Evolutionary conservation across 2,888 invertebrate species (phyloP).

Genomic region (Andrena minutula): DNA sequence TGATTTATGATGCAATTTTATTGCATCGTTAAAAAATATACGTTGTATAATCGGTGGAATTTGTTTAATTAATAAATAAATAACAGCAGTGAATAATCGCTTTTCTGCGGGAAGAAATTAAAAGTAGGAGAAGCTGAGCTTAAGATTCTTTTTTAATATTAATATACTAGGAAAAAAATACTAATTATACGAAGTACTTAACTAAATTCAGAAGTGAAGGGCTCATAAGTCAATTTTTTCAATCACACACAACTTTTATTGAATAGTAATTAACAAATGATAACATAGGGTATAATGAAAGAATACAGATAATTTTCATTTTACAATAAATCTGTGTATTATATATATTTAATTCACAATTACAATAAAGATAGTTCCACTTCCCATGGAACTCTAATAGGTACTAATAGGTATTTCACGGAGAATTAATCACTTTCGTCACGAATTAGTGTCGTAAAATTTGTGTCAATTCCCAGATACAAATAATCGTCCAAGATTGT

Average conservation of each 20-base stretch:
- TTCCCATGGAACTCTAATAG: not conserved
- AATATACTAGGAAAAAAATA: too few relatives aligned
- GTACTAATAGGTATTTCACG: not conserved
- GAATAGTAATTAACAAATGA: not conserved
- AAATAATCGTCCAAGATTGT: not conserved
- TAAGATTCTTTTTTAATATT: too few relatives aligned
- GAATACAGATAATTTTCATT: conserved; percentile 15
- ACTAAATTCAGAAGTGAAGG: not conserved
- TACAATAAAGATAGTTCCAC: not conserved
- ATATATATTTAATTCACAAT: not conserved
- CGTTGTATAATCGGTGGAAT: not conserved
- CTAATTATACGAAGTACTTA: too few relatives aligned
- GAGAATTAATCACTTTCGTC: not conserved
- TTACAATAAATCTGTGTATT: not conserved
- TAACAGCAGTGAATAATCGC: not conserved
- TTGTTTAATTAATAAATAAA: not conserved
- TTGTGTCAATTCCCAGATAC: not conserved
- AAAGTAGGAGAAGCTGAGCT: not conserved
- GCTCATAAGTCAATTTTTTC: not conserved
- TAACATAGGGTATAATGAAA: not conserved
- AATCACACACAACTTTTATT: not conserved
- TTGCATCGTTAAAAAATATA: not conserved
- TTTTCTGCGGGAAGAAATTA: not conserved
- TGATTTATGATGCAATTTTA: conserved; percentile 30
- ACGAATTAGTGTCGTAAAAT: not conserved